Evolutionary conservation across 2,113 vertebrate species (phyloP).

Genomic region (Paramormyrops kingsleyae): DNA sequence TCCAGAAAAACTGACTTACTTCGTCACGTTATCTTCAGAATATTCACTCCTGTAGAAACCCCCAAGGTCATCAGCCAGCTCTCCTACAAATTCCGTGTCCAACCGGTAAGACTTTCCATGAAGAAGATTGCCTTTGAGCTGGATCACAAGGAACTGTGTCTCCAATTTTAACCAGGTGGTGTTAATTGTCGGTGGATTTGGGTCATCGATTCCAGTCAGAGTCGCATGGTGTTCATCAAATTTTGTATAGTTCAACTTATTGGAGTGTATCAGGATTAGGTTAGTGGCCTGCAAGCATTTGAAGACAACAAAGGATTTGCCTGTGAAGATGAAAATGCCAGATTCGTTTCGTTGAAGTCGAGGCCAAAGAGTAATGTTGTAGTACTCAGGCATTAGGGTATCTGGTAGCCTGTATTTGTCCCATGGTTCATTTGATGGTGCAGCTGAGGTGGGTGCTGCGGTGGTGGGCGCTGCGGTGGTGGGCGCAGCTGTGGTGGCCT

Average conservation of each 20-base stretch:
- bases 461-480: conserved; percentile 10
- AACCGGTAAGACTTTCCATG: conserved; percentile 54
- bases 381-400: conserved; percentile 53
- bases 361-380: conserved; percentile 68
- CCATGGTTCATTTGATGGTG: conserved; percentile 52
- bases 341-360: conserved; percentile 36
- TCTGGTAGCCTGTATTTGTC: conserved; percentile 60
- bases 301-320: conserved; percentile 69
- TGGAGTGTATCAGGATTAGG: conserved; percentile 85
- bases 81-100: conserved; percentile 58
- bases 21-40: conserved; percentile 36
- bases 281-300: conserved; percentile 53
- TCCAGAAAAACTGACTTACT: conserved; percentile 48
- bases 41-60: conserved; percentile 90
- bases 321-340: conserved; percentile 66
- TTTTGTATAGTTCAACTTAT: conserved; percentile 70
- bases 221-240: not conserved
- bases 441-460: conserved; percentile 14
- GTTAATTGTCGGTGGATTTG: conserved; percentile 26
- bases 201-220: accelerated
- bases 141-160: conserved; percentile 74
- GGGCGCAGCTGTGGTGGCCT: not conserved
- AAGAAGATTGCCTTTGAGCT: conserved; percentile 42
- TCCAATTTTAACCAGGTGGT: conserved; percentile 37
- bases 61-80: conserved; percentile 73